These are phyloP conservation scores for Danio kyathit DNA, from an alignment of 2,797 vertebrate genomes.

Conservation along the genomic window DNA sequence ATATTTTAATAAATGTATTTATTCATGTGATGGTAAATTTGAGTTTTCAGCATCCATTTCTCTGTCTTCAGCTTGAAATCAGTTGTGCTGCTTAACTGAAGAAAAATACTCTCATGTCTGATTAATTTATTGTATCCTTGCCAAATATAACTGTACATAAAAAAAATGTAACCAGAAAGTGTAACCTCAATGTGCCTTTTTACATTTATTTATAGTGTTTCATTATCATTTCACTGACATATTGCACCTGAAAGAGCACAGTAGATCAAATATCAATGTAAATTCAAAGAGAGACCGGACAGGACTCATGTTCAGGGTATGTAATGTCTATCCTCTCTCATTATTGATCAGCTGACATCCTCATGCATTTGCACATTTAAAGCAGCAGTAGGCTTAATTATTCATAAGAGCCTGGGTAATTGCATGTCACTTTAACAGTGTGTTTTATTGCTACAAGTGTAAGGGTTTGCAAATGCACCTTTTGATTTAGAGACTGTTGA, in stretches of 20 bases:
- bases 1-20: too few relatives aligned
- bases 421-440: conserved; percentile 78
- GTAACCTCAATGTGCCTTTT: background rate
- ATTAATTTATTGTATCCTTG: too few relatives aligned
- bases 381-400: conserved; percentile 76
- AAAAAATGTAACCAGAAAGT: too few relatives aligned
- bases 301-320: conserved; percentile 37
- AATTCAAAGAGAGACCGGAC: background rate
- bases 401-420: conserved; percentile 76
- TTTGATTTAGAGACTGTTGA: conserved; percentile 25
- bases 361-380: conserved; percentile 74
- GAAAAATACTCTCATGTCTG: too few relatives aligned
- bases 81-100: too few relatives aligned
- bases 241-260: background rate
- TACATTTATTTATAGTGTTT: too few relatives aligned
- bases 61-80: too few relatives aligned
- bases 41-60: too few relatives aligned
- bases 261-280: background rate
- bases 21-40: too few relatives aligned
- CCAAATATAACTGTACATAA: too few relatives aligned
- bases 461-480: conserved; percentile 45
- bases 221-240: background rate
- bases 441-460: conserved; percentile 76
- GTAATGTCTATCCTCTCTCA: conserved; percentile 67
- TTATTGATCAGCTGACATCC: conserved; percentile 81